Conservation (phyloP, 2,797 vertebrate species). For the Acrocephalus scirpaceus region DNA sequence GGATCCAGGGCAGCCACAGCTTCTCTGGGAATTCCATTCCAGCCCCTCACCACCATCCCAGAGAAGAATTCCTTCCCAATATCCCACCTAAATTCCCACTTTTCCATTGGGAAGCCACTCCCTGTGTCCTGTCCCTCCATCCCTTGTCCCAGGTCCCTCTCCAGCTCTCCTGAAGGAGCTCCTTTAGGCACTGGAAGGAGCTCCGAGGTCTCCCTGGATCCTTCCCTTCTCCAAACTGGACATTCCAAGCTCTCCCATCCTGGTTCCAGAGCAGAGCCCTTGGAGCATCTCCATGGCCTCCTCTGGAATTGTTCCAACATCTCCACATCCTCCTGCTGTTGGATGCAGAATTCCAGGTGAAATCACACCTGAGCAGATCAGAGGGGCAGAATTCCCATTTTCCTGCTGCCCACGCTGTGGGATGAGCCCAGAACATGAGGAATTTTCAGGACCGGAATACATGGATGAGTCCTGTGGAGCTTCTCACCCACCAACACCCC, state of each 20-base stretch:
- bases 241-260: neutral
- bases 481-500: neutral
- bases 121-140: neutral
- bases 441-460: neutral
- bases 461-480: fast-evolving
- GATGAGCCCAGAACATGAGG: neutral
- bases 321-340: fast-evolving
- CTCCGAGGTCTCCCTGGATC: fast-evolving
- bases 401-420: neutral
- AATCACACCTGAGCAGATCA: fast-evolving
- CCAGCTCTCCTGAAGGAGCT: neutral
- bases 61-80: fast-evolving
- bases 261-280: neutral
- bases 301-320: fast-evolving
- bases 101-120: neutral
- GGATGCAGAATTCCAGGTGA: neutral
- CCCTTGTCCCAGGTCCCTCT: neutral
- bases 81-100: neutral
- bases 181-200: fast-evolving
- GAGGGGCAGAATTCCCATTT: neutral
- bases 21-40: neutral
- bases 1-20: fast-evolving
- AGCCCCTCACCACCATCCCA: fast-evolving
- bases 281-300: fast-evolving
- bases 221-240: neutral